Base-by-base conservation (phyloP, 2,888 invertebrate species). In the Ferrisia virgata region DNA sequence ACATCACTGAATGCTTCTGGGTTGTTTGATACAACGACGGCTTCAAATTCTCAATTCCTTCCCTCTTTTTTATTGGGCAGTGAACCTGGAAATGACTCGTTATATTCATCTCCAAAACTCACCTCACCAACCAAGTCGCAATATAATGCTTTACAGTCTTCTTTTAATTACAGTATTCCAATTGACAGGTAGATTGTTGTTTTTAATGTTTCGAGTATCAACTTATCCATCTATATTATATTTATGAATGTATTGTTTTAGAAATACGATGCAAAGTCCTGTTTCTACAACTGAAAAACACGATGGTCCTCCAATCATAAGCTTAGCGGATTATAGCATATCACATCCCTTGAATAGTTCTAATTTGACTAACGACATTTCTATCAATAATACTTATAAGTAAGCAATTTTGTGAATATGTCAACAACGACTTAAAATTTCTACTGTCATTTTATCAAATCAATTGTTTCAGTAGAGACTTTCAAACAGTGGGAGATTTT, bases 21-120 rank as follows among this genome's bases (percentile, higher is more conserved):
- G 9, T 11, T 76, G n/a, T 83, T 83, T 31, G 83, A 83, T 0
- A 33, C 72, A 11, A 64, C 72, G 8, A 22, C 81, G 1, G 82
- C 39, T 15, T 76, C 72, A 13, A 83, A 83, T 83, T 83, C 83
- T 39, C 83, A 83, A 40, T 83, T 83, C 28, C 47, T 83, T 11
- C 83, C 83, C 2, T 83, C 83, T n/a, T 83, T 83, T 83, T 28
- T 83, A 18, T 28, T 83, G 18, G 83, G 83, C 76, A 83, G 76
- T 83, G 83, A 83, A n/a, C 69, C 18, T 13, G 76, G 76, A 39
- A 83, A 83, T 13, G 28, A 69, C n/a, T 83, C 83, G 11, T 11
- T 28, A 8, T 83, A 43, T 47, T 25, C 83, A 31, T 72, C 83
- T 72, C 43, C 83, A 6, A 72, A 69, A 76, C 39, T 43, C 15